phyloP scores from a whole-genome alignment of 92 coral and sea anemone species.

The Siderastrea siderea region DNA sequence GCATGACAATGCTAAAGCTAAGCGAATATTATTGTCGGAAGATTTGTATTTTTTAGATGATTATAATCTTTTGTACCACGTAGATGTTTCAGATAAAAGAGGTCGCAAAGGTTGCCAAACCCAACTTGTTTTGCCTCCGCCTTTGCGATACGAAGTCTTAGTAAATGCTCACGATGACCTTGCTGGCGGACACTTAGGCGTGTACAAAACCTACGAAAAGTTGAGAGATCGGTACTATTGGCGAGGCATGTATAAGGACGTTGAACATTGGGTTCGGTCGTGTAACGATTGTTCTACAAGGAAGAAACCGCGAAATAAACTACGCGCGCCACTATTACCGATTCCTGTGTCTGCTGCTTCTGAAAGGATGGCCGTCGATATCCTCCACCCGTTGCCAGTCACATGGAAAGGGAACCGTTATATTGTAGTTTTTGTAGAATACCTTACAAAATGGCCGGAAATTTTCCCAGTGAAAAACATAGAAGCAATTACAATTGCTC shows the following conservation, averaged over 20 bases:
- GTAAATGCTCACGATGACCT: conserved; percentile 67
- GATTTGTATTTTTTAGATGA: conserved; percentile 50
- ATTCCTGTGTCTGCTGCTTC: conserved; percentile 51
- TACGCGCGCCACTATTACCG: conserved; percentile 39
- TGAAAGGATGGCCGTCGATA: conserved; percentile 40
- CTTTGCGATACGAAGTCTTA: conserved; percentile 58
- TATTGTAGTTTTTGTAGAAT: conserved; percentile 69
- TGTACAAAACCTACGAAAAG: conserved; percentile 69
- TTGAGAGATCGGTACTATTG: conserved; percentile 59
- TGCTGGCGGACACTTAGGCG: conserved; percentile 73
- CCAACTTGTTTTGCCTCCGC: conserved; percentile 59
- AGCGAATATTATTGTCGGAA: conserved; percentile 9
- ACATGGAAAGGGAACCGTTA: conserved; percentile 70
- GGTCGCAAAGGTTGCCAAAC: conserved; percentile 4
- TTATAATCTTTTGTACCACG: conserved; percentile 31
- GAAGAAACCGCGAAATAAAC: conserved; percentile 21
- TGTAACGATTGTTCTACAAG: conserved; percentile 42
- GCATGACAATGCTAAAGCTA: background rate
- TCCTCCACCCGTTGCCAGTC: conserved; percentile 67
- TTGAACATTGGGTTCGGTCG: conserved; percentile 53
- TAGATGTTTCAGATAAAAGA: background rate
- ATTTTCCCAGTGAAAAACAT: conserved; percentile 67
- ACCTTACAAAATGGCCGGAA: conserved; percentile 78
- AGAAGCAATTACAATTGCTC: conserved; percentile 60
- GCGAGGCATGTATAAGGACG: conserved; percentile 73